Base-by-base conservation (phyloP, 2,888 invertebrate species). In the Archaeoteleia sp. region DNA sequence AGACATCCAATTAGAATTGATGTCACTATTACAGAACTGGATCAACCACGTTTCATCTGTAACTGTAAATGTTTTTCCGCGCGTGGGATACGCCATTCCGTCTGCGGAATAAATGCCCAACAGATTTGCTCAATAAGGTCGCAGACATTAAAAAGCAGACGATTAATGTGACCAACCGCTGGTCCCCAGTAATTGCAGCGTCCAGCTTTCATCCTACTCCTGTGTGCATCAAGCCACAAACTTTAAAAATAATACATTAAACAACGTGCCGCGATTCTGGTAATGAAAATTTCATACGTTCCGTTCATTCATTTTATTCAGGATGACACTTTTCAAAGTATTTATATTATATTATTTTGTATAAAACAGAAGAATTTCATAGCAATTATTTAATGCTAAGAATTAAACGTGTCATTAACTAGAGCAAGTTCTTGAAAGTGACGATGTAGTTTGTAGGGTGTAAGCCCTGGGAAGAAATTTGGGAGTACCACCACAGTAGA, bases 91-190 rank as follows among this genome's bases (percentile, higher is more conserved):
- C 12, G 40, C 32, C 35, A 55, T 42, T 42, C 23, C 43, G 30
- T 53, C 15, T 27, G 40, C 30, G 10, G 15, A 46, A 60, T 17
- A 51, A 62, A 62, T 58, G 54, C 48, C 12, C 29, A 20, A 9
- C 25, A 17, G 32, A 29, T 43, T 42, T 30, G 43, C 57, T 54
- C 54, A 49, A 60, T 63, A 68, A 58, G 57, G 58, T 45, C 58
- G 39, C 43, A 35, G 54, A 55, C 57, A 62, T 62, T 68, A 58
- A 51, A 53, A 62, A 51, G 42, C 13, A 15, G 37, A 49, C 45
- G 39, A 51, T 45, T 49, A 55, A 57, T 55, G 55, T 40, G 39
- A 12, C 54, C 30, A 8, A 25, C 39, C 40, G 46, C 46, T 46
- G 37, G 34, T 49, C 49, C 43, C 17, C 34, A 37, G 29, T 67